Conservation (phyloP, 2,888 invertebrate genomes). For the Dasysyrphus tricinctus region DNA sequence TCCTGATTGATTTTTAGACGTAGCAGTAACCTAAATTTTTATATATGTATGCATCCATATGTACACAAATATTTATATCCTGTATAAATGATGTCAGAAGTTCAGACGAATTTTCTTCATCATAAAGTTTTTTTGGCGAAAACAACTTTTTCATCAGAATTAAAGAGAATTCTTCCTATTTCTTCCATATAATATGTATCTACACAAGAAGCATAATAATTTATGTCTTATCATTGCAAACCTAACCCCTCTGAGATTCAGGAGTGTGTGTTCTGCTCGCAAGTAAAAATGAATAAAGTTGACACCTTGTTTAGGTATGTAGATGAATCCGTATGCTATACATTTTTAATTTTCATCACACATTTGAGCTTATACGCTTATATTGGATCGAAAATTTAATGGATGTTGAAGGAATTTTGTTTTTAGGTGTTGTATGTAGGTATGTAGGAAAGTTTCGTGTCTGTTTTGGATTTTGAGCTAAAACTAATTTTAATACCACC, state of each 20-base stretch:
- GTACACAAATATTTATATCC: neutral
- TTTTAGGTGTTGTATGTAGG: slow-evolving; percentile 1
- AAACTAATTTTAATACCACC: slow-evolving; percentile 11
- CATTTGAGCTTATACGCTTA: slow-evolving; percentile 30
- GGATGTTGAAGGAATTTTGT: slow-evolving; percentile 6
- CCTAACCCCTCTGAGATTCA: neutral
- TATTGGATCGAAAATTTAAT: slow-evolving; percentile 30
- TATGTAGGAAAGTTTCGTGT: neutral
- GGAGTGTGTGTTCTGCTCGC: neutral
- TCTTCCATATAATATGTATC: neutral
- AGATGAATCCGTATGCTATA: slow-evolving; percentile 43
- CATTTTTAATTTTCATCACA: slow-evolving; percentile 54
- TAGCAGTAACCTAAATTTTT: neutral
- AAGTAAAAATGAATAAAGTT: slow-evolving; percentile 50
- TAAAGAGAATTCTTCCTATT: neutral
- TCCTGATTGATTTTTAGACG: neutral
- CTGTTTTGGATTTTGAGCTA: neutral
- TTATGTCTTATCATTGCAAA: slow-evolving; percentile 16
- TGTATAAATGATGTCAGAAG: slow-evolving; percentile 30
- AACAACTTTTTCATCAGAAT: slow-evolving; percentile 37
- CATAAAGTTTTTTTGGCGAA: slow-evolving; percentile 35
- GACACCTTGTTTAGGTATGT: slow-evolving; percentile 34
- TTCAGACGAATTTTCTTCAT: slow-evolving; percentile 26
- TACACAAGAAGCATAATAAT: neutral
- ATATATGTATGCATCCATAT: neutral